Conservation (phyloP, 1,140 invertebrate genomes). For the Drosophila bocki region DNA sequence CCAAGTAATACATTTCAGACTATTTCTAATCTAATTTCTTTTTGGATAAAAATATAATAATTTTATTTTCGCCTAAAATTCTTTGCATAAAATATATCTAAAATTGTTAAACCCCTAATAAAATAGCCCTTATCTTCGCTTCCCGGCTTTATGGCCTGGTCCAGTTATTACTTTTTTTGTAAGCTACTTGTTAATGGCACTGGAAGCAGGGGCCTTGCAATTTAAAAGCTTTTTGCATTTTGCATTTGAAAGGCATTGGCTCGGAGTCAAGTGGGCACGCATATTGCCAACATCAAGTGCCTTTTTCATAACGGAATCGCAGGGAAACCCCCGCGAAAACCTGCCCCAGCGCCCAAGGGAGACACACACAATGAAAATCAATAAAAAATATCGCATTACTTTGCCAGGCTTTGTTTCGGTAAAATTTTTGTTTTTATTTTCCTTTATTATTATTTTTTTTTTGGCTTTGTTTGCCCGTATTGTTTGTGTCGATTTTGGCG, state of each 20-base stretch:
- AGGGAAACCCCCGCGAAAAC: not conserved
- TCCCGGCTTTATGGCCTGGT: not conserved
- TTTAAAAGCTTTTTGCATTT: conserved; percentile 33
- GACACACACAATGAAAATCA: conserved; percentile 67
- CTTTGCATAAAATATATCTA: too few species aligned
- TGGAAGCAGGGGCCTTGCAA: not conserved
- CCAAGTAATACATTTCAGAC: not conserved
- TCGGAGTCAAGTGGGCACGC: conserved; percentile 62
- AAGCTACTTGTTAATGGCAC: conserved; percentile 9
- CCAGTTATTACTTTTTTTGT: conserved; percentile 10
- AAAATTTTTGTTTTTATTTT: conserved; percentile 6
- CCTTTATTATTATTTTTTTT: conserved; percentile 5
- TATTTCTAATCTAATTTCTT: not conserved
- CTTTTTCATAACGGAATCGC: conserved; percentile 47
- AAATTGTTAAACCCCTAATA: not conserved
- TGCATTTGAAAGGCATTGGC: conserved; percentile 35
- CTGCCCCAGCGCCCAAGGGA: conserved; percentile 1
- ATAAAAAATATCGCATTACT: conserved; percentile 80
- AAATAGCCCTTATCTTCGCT: not conserved
- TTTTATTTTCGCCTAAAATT: not conserved
- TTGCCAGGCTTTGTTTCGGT: conserved; percentile 59
- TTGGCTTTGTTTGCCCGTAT: conserved; percentile 12
- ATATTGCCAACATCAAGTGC: conserved; percentile 74
- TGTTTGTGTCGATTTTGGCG: conserved; percentile 73
- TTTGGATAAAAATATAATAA: too few species aligned